Base-by-base conservation (phyloP, 1,140 invertebrate genomes). In the Drosophila guanche region DNA sequence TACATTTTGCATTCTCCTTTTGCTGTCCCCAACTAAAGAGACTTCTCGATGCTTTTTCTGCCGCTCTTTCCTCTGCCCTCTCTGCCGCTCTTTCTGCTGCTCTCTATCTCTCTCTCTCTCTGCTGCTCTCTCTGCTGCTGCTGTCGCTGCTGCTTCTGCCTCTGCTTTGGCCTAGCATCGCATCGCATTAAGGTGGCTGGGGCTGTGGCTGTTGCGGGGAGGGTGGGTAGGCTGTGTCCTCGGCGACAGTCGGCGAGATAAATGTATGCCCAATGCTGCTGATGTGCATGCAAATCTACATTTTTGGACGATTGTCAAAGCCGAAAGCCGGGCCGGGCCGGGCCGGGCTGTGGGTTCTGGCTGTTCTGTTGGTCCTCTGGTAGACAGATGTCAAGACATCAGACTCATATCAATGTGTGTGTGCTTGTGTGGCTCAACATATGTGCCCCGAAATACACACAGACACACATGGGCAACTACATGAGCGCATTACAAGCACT, bases 231-330 rank as follows among this genome's bases (percentile, higher is more conserved):
- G 3, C 59, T 59, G 54, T 48, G 51, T 53, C 57, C 42, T 62
- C 58, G 70, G 20, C 53, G 29, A 59, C 58, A 74, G 69, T 71
- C 47, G 72, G 54, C 76, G 75, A 88, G 83, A 86, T 88, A 88
- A 86, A 86, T 86, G 70, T 88, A 67, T 75, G 78, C 83, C 74
- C 75, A 73, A 76, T 72, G 78, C 83, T 86, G 78, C 83, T 86
- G 78, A 79, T 88, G 83, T 73, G 83, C 83, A 86, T 86, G 83
- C 83, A 86, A 86, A 86, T 86, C 83, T 88, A 81, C 61, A 88
- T 79, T 81, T 86, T 86, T 79, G 66, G 79, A 68, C 75, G 61
- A 83, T 75, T 78, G 73, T 83, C 79, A 63, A 74, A 67, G 65
- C 50, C 23, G 20, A 66, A 56, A 48, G 67, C 29, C 27, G 47